phyloP scores from a whole-genome alignment of 2,797 vertebrate genomes.

The Heterohyrax brucei region DNA sequence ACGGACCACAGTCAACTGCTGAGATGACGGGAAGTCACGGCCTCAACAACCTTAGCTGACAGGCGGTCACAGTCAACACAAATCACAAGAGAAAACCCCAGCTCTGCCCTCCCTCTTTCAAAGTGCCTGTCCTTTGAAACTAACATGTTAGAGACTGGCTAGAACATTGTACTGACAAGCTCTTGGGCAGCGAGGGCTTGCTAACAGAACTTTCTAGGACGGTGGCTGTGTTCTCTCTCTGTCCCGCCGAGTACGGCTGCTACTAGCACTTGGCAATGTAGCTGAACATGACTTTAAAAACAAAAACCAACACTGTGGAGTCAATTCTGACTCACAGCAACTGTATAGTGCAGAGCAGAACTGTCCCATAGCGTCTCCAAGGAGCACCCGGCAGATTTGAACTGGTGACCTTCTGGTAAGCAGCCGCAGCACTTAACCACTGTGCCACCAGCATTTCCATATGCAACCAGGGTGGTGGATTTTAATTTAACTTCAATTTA shows the following conservation, averaged over 20 bases:
- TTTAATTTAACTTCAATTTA: constrained; percentile 25
- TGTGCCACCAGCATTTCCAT: too few relatives aligned
- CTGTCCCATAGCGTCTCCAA: too few relatives aligned
- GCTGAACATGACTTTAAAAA: too few relatives aligned
- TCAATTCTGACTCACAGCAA: too few relatives aligned
- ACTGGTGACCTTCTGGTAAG: too few relatives aligned
- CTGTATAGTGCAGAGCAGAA: too few relatives aligned
- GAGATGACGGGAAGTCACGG: too few relatives aligned
- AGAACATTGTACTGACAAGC: background rate
- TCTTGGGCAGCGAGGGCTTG: background rate
- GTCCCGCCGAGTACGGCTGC: background rate
- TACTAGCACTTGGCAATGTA: background rate
- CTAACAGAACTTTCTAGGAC: too few relatives aligned
- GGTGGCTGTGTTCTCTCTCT: background rate
- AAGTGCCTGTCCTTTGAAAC: background rate
- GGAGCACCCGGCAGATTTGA: too few relatives aligned
- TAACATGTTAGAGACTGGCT: background rate
- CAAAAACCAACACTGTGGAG: too few relatives aligned
- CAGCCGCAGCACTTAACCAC: too few relatives aligned
- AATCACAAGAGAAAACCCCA: background rate
- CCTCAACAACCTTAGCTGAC: background rate
- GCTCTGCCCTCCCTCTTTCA: background rate
- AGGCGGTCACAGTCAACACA: background rate
- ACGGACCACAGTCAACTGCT: background rate
- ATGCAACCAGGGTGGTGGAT: background rate